Evolutionary conservation across 2,113 vertebrate species (phyloP).

Genomic region (Eublepharis macularius): DNA sequence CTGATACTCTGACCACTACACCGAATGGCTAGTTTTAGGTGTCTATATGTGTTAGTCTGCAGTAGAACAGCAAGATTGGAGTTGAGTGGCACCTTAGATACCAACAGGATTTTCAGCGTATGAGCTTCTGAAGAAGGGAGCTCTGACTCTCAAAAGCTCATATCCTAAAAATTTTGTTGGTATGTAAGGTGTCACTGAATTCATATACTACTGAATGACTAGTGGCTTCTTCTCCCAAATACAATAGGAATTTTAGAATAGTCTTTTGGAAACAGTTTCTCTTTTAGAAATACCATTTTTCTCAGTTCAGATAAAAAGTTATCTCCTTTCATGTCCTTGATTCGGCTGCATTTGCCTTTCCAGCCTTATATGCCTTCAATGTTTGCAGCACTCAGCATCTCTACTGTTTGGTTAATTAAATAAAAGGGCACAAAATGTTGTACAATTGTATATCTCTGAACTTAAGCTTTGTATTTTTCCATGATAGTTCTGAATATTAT

Average conservation of each 20-base stretch:
- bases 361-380: conserved; percentile 31
- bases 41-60: too few relatives aligned
- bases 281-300: conserved; percentile 64
- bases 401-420: conserved; percentile 53
- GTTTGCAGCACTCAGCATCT: conserved; percentile 51
- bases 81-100: too few relatives aligned
- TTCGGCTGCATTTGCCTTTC: conserved; percentile 56
- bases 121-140: too few relatives aligned
- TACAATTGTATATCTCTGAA: conserved; percentile 35
- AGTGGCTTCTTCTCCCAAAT: conserved; percentile 44
- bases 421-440: conserved; percentile 11
- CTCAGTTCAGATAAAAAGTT: conserved; percentile 48
- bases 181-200: too few relatives aligned
- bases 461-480: conserved; percentile 51
- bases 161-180: too few relatives aligned
- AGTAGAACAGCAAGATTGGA: too few relatives aligned
- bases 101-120: too few relatives aligned
- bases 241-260: conserved; percentile 57
- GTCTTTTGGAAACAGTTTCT: conserved; percentile 67
- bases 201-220: conserved; percentile 30
- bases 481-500: conserved; percentile 4
- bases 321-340: conserved; percentile 54
- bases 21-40: too few relatives aligned
- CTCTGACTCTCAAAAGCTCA: too few relatives aligned
- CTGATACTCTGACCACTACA: too few relatives aligned